A percentile compares a stretch with the other conserved stretches of the same genome.
Conservation (phyloP, 2,888 invertebrate species). For the Fragum whitleyi region DNA sequence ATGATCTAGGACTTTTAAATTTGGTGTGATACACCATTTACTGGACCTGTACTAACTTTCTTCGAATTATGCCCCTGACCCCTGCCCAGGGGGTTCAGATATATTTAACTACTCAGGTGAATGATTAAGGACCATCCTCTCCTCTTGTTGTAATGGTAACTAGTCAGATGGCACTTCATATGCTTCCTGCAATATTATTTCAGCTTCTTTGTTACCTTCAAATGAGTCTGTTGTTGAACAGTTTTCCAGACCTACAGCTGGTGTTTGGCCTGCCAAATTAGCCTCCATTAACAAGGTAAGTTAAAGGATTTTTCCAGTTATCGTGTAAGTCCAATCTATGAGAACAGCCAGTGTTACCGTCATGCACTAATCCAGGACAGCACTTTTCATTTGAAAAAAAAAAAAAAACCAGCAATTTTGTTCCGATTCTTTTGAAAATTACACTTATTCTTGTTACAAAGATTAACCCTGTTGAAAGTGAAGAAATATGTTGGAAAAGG, state of each 20-base stretch:
- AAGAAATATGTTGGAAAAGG: too few relatives aligned
- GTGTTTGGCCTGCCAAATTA: conserved; percentile 16
- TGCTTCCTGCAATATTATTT: conserved; percentile 2
- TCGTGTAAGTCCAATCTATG: conserved; percentile 6
- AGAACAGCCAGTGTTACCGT: neutral
- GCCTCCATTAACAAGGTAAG: conserved; percentile 31
- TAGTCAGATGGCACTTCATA: neutral
- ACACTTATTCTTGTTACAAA: too few relatives aligned
- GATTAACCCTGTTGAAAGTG: too few relatives aligned
- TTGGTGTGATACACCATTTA: too few relatives aligned
- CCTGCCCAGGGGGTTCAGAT: too few relatives aligned
- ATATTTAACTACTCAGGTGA: too few relatives aligned
- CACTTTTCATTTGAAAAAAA: neutral
- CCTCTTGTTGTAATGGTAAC: neutral
- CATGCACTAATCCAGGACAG: neutral
- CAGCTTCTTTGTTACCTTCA: conserved; percentile 11
- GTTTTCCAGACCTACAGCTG: conserved; percentile 29
- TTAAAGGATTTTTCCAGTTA: conserved; percentile 7
- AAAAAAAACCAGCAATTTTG: too few relatives aligned
- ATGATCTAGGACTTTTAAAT: too few relatives aligned
- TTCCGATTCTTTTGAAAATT: too few relatives aligned
- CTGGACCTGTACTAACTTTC: too few relatives aligned
- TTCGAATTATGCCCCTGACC: too few relatives aligned
- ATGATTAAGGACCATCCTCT: too few relatives aligned
- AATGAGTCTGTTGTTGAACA: conserved; percentile 16